Percentiles rank a stretch among this genome's conserved stretches.
Evolutionary conservation across 1,140 invertebrate genomes (phyloP).

Genomic region (Metopolophium dirhodum): DNA sequence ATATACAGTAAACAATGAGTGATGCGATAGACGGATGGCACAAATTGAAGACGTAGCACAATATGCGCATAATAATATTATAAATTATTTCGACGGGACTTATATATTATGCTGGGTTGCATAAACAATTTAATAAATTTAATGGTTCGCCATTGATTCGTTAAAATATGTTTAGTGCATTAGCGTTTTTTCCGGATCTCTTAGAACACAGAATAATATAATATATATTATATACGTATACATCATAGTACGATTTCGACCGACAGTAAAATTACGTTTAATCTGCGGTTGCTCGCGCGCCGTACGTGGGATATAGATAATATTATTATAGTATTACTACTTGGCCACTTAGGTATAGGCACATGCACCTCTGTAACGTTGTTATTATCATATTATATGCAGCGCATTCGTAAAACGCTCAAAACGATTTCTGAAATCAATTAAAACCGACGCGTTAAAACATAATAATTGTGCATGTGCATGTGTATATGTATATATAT

Average conservation of each 20-base stretch:
- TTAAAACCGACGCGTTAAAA: slow-evolving; percentile 9
- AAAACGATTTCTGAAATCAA: slow-evolving; percentile 12
- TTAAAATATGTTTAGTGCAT: neutral
- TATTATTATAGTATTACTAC: neutral
- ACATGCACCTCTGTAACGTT: neutral
- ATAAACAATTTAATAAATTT: too few species aligned
- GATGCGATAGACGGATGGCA: neutral
- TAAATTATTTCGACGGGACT: neutral
- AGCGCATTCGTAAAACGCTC: neutral
- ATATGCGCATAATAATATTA: neutral
- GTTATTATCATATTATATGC: neutral
- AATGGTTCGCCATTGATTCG: too few species aligned
- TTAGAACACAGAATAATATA: neutral
- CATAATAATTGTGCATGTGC: neutral
- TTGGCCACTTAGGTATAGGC: neutral
- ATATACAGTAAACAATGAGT: neutral
- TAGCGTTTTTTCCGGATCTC: neutral
- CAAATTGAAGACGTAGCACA: neutral
- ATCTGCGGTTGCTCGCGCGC: neutral
- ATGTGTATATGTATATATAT: neutral
- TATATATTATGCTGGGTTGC: too few species aligned
- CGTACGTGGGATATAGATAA: neutral
- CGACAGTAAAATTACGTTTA: neutral
- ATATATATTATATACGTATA: too few species aligned
- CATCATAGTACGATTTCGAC: neutral